Conservation (phyloP, 53 echinoderm and acorn worm genomes). For the Echinometra lucunter region DNA sequence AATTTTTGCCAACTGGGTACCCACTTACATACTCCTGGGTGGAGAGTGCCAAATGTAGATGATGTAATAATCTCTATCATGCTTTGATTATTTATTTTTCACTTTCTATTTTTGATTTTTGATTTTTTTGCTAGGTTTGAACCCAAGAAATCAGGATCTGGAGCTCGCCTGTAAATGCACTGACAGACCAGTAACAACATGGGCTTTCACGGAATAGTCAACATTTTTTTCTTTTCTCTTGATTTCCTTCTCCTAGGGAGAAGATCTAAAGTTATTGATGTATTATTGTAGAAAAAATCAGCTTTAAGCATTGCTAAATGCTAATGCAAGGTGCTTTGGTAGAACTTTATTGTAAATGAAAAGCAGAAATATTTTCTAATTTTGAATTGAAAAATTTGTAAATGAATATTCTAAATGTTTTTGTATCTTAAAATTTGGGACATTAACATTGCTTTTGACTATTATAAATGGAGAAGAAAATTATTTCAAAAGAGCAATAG, state of each 20-base stretch:
- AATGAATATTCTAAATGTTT: background rate
- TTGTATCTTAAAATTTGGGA: background rate
- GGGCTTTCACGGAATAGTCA: background rate
- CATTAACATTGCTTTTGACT: no score
- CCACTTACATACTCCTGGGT: no score
- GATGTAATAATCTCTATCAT: background rate
- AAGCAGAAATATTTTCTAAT: background rate
- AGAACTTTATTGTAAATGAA: background rate
- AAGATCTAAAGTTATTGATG: background rate
- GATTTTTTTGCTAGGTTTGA: background rate
- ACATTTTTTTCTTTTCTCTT: background rate
- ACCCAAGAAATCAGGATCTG: slow-evolving; percentile 16
- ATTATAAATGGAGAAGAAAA: no score
- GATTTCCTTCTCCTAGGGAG: background rate
- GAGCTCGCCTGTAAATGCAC: background rate
- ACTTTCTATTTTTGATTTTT: background rate
- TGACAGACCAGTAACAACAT: background rate
- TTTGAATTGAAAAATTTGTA: no score
- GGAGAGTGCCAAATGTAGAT: no score
- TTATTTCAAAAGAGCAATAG: no score
- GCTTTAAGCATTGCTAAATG: background rate
- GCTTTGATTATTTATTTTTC: background rate
- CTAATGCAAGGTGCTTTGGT: background rate
- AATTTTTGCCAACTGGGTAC: no score
- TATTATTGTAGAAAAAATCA: background rate